Base-by-base conservation (phyloP, 2,113 vertebrate genomes). In the Crocuta crocuta region DNA sequence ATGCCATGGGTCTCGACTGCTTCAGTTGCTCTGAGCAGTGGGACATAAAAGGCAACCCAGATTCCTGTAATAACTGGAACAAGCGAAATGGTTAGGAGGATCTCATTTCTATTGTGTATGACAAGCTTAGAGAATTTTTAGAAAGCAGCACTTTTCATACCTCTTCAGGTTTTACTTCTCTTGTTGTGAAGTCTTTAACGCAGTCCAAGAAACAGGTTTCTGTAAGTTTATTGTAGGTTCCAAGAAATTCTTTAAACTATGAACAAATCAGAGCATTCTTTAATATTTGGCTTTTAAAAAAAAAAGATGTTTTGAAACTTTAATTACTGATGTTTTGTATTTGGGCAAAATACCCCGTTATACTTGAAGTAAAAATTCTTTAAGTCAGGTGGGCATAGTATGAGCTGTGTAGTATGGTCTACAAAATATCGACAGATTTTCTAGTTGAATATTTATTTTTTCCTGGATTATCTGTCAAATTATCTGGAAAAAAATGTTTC, bases 151-250 rank as follows among this genome's bases (percentile, higher is more conserved):
- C 9, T 93, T 79, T 88, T 96, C 98, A 73, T 98, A 99, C 99
- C 99, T 99, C 99, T 97, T 99, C 99, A 9, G 99, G 98, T 97
- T 99, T 99, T 87, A 99, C 99, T 68, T 99, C 99, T 98, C 99
- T 99, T 83, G 98, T 99, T 84, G 99, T 99, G 98, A 99, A 99
- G 96, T 99, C 99, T 98, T 99, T 99, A 94, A 99, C 99, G 86
- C 99, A 99, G 97, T 99, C 99, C 99, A 99, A 98, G 93, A 99
- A 99, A 97, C 99, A 99, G 98, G 99, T 99, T 98, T 99, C 99
- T 70, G 99, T 99, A 96, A 99, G 98, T 98, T 99, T 99, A 98
- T 99, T 99, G 98, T 99, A 99, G 0, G 99, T 99, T 94, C 99
- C 99, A 98, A 99, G 99, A 98, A 99, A 99, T 98, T 99, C 99